phyloP scores from a whole-genome alignment of 2,797 vertebrate species.

The Mormyrus proboscirostris region DNA sequence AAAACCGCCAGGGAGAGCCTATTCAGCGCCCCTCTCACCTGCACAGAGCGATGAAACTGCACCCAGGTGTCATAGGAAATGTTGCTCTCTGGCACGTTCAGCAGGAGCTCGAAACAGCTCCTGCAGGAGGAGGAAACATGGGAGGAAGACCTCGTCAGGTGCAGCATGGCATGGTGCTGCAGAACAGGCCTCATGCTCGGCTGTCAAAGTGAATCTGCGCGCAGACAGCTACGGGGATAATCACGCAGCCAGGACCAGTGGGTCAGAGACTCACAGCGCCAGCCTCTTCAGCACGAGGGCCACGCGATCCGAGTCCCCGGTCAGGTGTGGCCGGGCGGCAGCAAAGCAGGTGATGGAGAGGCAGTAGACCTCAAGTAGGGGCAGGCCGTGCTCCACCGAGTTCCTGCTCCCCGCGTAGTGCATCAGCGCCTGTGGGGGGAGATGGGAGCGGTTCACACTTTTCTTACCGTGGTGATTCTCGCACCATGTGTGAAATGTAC shows the following conservation, averaged over 20 bases:
- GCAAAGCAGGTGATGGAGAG: slow-evolving; percentile 94
- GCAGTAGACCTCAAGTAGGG: slow-evolving; percentile 91
- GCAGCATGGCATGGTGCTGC: neutral
- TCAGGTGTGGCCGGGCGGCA: slow-evolving; percentile 85
- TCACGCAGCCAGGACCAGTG: too few relatives aligned
- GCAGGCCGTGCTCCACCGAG: slow-evolving; percentile 82
- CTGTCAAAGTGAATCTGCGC: neutral
- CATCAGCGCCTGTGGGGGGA: slow-evolving; percentile 73
- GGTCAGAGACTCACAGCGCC: slow-evolving; percentile 77
- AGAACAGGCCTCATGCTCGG: slow-evolving; percentile 22
- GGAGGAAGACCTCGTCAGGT: neutral
- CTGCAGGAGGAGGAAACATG: slow-evolving; percentile 57
- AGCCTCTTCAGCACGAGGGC: slow-evolving; percentile 89
- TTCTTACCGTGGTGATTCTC: neutral
- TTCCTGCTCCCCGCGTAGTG: slow-evolving; percentile 90
- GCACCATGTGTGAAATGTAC: too few relatives aligned
- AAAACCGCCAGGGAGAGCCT: neutral
- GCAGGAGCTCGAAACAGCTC: slow-evolving; percentile 95
- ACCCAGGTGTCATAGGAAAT: slow-evolving; percentile 83
- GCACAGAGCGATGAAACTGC: slow-evolving; percentile 85
- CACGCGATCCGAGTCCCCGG: slow-evolving; percentile 85
- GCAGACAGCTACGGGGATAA: neutral
- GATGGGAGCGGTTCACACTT: neutral
- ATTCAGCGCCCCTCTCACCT: slow-evolving; percentile 61
- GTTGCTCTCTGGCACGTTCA: slow-evolving; percentile 91